These are phyloP conservation scores for Eciton burchellii DNA, from an alignment of 1,140 invertebrate species.

Conservation along the genomic window DNA sequence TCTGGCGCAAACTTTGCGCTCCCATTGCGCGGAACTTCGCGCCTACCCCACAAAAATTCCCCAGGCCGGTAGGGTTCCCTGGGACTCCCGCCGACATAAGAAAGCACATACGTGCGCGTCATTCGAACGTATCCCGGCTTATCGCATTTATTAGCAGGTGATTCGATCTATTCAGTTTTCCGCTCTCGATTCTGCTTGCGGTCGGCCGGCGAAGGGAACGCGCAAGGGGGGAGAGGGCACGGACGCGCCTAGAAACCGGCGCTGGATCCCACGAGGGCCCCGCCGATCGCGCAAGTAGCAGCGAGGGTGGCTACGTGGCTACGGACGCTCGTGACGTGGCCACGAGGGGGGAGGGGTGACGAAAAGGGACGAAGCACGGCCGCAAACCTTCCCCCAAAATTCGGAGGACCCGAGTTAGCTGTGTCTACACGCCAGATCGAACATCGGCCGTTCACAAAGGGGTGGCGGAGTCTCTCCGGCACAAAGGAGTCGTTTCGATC, in stretches of 20 bases:
- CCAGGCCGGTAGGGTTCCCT: too few relatives aligned
- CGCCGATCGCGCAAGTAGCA: slow-evolving; percentile 5
- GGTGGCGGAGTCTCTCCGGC: slow-evolving; percentile 31
- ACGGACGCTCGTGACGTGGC: slow-evolving; percentile 26
- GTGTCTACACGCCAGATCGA: slow-evolving; percentile 63
- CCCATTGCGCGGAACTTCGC: too few relatives aligned
- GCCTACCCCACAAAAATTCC: too few relatives aligned
- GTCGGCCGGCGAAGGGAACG: background rate
- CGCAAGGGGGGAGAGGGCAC: background rate
- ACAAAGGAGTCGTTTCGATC: slow-evolving; percentile 69
- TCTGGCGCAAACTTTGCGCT: too few relatives aligned
- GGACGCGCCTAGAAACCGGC: slow-evolving; percentile 21
- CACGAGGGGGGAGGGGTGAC: background rate
- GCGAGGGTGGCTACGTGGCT: slow-evolving; percentile 15
- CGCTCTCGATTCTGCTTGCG: background rate
- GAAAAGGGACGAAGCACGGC: slow-evolving; percentile 34
- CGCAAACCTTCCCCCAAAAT: slow-evolving; percentile 62
- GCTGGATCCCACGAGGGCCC: slow-evolving; percentile 16
- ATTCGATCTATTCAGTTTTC: background rate
- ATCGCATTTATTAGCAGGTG: too few relatives aligned
- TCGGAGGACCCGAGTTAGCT: slow-evolving; percentile 57
- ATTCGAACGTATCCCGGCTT: too few relatives aligned
- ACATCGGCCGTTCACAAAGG: slow-evolving; percentile 65
- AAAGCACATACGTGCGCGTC: too few relatives aligned
- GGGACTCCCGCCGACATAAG: too few relatives aligned